Evolutionary conservation across 2,113 vertebrate genomes (phyloP).

Genomic region (Montifringilla adamsi): DNA sequence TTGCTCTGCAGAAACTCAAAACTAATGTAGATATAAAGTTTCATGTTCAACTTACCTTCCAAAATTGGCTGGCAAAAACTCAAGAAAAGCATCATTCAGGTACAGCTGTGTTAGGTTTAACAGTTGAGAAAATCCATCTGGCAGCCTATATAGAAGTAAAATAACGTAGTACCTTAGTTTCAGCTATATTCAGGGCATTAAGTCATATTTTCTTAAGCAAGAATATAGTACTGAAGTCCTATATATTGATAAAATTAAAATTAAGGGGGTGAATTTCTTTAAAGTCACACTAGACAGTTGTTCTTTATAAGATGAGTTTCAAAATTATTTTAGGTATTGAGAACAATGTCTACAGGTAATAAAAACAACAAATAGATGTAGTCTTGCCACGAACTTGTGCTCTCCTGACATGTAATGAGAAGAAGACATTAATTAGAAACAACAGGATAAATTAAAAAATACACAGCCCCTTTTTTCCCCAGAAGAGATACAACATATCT

Average conservation of each 20-base stretch:
- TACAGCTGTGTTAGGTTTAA: constrained; percentile 95
- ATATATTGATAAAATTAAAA: not conserved
- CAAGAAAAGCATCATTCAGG: constrained; percentile 97
- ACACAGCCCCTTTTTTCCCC: not conserved
- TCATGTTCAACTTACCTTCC: constrained; percentile 84
- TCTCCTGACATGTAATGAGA: not conserved
- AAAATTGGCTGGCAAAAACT: constrained; percentile 96
- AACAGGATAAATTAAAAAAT: not conserved
- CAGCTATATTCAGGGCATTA: not conserved
- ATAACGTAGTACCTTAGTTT: not conserved
- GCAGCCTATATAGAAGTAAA: constrained; percentile 79
- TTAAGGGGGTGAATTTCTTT: not conserved
- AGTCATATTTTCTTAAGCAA: not conserved
- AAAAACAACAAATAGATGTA: not conserved
- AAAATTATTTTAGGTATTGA: not conserved
- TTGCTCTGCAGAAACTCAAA: not conserved
- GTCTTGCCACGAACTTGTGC: not conserved
- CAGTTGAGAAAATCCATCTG: constrained; percentile 97
- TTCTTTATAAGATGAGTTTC: not conserved
- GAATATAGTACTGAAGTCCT: not conserved
- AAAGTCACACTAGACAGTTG: not conserved
- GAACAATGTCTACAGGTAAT: not conserved
- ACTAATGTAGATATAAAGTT: not conserved
- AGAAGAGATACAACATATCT: not conserved
- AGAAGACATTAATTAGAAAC: not conserved